These are phyloP conservation scores for Bombus soroeensis DNA, from an alignment of 1,140 invertebrate genomes.

Conservation along the genomic window DNA sequence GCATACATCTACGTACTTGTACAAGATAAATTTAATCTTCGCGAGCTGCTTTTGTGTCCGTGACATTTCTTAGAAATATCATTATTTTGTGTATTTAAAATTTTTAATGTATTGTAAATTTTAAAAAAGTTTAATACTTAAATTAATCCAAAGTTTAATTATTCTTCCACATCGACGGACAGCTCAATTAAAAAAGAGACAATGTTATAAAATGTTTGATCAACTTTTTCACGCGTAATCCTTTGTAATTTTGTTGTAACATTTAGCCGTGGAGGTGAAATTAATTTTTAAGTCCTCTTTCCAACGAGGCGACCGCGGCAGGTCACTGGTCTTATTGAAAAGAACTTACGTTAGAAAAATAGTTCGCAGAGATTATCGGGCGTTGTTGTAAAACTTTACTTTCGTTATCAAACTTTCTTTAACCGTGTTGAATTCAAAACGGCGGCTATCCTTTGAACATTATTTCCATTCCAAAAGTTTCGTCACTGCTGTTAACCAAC, in stretches of 20 bases:
- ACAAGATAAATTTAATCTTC: neutral
- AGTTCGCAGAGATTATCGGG: constrained; percentile 12
- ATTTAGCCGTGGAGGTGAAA: neutral
- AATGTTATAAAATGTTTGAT: neutral
- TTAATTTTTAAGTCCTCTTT: constrained; percentile 27
- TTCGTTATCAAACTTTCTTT: constrained; percentile 33
- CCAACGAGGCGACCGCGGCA: neutral
- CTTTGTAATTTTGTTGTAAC: neutral
- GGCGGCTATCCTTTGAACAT: constrained; percentile 1
- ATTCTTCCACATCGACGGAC: neutral
- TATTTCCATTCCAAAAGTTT: constrained; percentile 26
- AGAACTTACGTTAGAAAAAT: constrained; percentile 21
- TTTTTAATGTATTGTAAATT: no score
- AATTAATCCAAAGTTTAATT: neutral
- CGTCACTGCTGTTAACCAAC: neutral
- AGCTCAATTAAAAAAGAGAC: neutral
- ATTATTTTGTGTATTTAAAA: neutral
- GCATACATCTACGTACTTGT: no score
- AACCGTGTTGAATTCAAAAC: constrained; percentile 5
- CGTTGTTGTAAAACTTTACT: constrained; percentile 27
- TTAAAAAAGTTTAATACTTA: neutral
- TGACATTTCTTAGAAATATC: neutral
- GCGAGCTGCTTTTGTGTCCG: neutral
- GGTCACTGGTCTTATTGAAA: neutral
- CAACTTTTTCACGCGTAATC: neutral